Evolutionary conservation across 1,140 invertebrate species (phyloP).

Genomic region (Berghia stephanieae): DNA sequence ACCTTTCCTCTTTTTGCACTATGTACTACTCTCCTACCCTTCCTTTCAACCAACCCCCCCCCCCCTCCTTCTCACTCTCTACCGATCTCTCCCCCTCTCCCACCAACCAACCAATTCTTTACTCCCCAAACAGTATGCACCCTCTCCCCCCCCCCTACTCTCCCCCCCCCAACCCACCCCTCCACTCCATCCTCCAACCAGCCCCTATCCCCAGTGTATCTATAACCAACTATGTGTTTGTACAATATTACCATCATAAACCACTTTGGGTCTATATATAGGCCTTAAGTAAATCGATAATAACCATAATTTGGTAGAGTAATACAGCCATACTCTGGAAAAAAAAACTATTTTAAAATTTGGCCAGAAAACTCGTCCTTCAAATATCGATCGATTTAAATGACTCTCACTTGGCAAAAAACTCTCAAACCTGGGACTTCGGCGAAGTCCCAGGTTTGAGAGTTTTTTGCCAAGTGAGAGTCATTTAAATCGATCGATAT

Average conservation of each 20-base stretch:
- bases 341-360: background rate
- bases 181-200: too few species aligned
- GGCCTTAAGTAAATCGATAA: background rate
- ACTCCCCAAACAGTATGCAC: background rate
- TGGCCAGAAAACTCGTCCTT: too few species aligned
- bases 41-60: background rate
- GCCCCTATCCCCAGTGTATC: too few species aligned
- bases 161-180: background rate
- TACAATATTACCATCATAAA: background rate
- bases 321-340: background rate
- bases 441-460: too few species aligned
- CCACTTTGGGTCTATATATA: background rate
- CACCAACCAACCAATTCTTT: background rate
- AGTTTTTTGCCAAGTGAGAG: too few species aligned
- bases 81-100: slow-evolving; percentile 10
- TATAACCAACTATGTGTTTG: background rate
- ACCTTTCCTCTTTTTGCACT: background rate
- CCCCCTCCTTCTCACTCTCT: slow-evolving; percentile 29
- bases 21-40: background rate
- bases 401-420: too few species aligned
- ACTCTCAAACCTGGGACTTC: too few species aligned
- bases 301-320: background rate
- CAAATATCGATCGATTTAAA: too few species aligned
- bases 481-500: too few species aligned
- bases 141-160: background rate